Evolutionary conservation across 2,797 vertebrate genomes (phyloP).

Genomic region (Dipus sagitta): DNA sequence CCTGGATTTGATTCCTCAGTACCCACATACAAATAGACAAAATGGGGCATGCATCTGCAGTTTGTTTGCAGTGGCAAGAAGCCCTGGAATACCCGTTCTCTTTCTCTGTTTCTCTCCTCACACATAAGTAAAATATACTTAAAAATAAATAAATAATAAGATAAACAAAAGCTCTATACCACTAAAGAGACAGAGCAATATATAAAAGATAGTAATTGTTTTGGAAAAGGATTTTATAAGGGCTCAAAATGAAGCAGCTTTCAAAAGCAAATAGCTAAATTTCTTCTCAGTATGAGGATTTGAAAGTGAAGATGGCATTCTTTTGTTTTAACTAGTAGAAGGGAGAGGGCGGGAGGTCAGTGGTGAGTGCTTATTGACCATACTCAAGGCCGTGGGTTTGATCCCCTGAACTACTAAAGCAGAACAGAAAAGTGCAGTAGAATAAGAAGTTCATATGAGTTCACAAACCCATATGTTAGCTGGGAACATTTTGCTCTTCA

Average conservation of each 20-base stretch:
- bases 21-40: too few relatives aligned
- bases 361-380: background rate
- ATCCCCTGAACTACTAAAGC: background rate
- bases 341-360: too few relatives aligned
- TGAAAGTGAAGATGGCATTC: background rate
- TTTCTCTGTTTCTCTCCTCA: too few relatives aligned
- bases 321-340: background rate
- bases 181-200: background rate
- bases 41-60: too few relatives aligned
- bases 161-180: background rate
- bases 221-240: background rate
- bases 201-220: background rate
- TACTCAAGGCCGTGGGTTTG: background rate
- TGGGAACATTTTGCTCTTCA: background rate
- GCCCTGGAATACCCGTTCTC: too few relatives aligned
- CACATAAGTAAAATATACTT: too few relatives aligned
- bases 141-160: too few relatives aligned
- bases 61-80: too few relatives aligned
- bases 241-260: constrained; percentile 3
- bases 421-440: too few relatives aligned
- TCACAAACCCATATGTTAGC: background rate
- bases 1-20: too few relatives aligned
- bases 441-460: background rate
- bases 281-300: background rate
- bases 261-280: constrained; percentile 4